A percentile compares a stretch with the other conserved stretches of the same genome.
These are phyloP conservation scores for Rhegmatorhina hoffmannsi DNA, from an alignment of 2,113 vertebrate species.

Conservation along the genomic window DNA sequence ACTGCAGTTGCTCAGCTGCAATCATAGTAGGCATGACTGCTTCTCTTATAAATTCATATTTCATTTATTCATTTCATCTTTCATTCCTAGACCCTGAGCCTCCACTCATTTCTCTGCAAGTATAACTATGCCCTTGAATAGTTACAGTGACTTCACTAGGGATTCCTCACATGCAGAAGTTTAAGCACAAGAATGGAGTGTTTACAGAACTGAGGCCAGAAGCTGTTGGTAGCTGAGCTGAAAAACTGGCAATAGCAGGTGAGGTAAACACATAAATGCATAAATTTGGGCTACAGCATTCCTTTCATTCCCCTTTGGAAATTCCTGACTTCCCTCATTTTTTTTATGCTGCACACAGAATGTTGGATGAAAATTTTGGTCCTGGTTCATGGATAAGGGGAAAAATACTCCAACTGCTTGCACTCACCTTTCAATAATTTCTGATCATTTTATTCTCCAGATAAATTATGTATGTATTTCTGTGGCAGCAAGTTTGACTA, in stretches of 20 bases:
- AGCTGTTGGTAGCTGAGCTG: neutral
- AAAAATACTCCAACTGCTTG: neutral
- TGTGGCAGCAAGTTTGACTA: neutral
- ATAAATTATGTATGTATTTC: neutral
- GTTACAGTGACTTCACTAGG: neutral
- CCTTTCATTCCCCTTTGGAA: neutral
- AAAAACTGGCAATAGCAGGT: neutral
- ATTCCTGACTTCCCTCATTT: neutral
- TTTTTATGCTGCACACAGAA: neutral
- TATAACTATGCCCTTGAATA: neutral
- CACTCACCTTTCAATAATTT: neutral
- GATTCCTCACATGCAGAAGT: neutral
- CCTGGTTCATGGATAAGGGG: neutral
- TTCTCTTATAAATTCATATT: slow-evolving; percentile 24
- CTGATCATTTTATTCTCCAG: neutral
- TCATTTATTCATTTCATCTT: slow-evolving; percentile 30
- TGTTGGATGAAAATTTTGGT: neutral
- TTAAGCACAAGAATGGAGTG: neutral
- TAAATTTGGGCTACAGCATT: neutral
- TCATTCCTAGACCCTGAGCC: neutral
- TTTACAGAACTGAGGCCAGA: neutral
- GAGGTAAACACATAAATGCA: slow-evolving; percentile 7
- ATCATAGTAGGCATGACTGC: slow-evolving; percentile 15
- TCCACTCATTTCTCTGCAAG: neutral
- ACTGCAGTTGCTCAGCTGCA: neutral